Evolutionary conservation across 2,113 vertebrate genomes (phyloP), one percentile per base, ranked within the genome.

Genomic region (Phaethon lepturus): DNA sequence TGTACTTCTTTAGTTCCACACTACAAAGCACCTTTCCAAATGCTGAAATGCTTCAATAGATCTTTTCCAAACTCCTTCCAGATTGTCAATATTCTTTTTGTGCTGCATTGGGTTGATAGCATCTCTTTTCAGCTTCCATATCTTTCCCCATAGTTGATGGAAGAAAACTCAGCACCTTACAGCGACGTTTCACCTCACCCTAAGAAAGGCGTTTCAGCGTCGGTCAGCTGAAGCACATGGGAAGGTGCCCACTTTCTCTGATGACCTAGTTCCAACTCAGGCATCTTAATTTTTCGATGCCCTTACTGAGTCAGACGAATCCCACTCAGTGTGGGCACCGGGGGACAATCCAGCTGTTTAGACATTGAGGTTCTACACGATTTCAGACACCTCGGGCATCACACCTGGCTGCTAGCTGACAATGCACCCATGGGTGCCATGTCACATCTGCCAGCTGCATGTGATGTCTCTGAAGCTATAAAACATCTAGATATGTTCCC

Each of bases 331-430:
- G 68, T 33, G 56, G 89, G 69, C 87, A 87, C 40, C 49, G 40
- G 73, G 80, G 90, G 66, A 95, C 56, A 75, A 93, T 49, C 60
- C 91, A 89, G 49, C 69, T 96, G 89, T 64, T 73, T 67, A 74
- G 74, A 67, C 35, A 22, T 7, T 6, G 13, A 50, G 42, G 28
- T 24, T 87, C 84, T 26, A 0, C 25, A 31, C 0, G 0, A 80
- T 77, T 89, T 68, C 84, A 85, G 84, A 85, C 9, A 93, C 93
- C 93, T 91, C 66, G 19, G 93, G 95, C 93, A 95, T 60, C 90
- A 72, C 93, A 96, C 60, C 68, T 95, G 95, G 89, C 87, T 87
- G 60, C 35, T 40, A 14, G 20, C 13, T 87, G 72, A 56, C 47
- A 22, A 31, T 31, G 72, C 1, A 7, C 26, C 77, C 49, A 9